Percentiles rank a stretch among this genome's conserved stretches.
Conservation (phyloP, 2,888 invertebrate species). For the Sepioteuthis lessoniana region DNA sequence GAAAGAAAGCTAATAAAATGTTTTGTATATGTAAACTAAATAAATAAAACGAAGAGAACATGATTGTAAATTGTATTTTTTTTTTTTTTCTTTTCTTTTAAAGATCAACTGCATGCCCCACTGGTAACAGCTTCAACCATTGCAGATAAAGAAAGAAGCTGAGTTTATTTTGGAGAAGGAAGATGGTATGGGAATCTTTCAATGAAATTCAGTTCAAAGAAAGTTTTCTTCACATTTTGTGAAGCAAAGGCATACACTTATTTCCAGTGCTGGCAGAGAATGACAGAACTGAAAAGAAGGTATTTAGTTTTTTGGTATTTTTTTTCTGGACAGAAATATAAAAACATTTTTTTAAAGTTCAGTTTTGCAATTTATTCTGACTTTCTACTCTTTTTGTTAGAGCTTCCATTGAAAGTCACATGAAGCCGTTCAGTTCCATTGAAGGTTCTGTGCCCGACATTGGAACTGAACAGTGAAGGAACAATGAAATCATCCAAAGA, state of each 20-base stretch:
- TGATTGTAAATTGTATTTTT: background rate
- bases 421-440: conserved; percentile 34
- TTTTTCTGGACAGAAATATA: background rate
- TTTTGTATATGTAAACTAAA: background rate
- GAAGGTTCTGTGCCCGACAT: conserved; percentile 35
- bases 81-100: too few relatives aligned
- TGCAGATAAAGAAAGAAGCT: conserved; percentile 33
- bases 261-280: conserved; percentile 37
- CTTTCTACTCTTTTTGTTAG: background rate
- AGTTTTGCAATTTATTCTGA: background rate
- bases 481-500: conserved; percentile 35
- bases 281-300: conserved; percentile 42
- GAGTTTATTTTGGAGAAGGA: conserved; percentile 25
- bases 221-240: background rate
- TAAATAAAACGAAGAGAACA: background rate
- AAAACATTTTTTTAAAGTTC: conserved; percentile 25
- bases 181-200: conserved; percentile 39
- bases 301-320: background rate
- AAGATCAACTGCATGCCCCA: background rate
- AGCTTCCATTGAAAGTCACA: conserved; percentile 10
- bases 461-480: conserved; percentile 35
- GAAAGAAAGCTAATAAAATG: background rate
- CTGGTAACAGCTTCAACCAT: conserved; percentile 9
- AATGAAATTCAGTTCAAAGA: conserved; percentile 24
- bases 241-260: background rate